Evolutionary conservation across 2,113 vertebrate species (phyloP).

Genomic region (Talpa occidentalis): DNA sequence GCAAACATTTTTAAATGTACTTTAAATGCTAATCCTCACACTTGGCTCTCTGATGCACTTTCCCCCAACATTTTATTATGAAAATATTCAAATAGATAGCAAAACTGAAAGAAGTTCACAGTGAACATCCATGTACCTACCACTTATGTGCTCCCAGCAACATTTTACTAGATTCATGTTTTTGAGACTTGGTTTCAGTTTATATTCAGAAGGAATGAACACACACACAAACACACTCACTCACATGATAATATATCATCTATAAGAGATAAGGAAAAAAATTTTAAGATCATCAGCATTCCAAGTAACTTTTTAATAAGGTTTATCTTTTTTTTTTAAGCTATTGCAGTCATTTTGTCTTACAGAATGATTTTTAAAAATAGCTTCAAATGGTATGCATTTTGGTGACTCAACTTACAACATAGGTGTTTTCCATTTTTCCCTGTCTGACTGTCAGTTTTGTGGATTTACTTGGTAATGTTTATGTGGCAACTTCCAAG

Average conservation of each 20-base stretch:
- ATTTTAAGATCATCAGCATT: conserved; percentile 15
- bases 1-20: conserved; percentile 61
- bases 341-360: not conserved
- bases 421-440: conserved; percentile 14
- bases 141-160: not conserved
- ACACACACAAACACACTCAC: not conserved
- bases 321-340: conserved; percentile 30
- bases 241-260: not conserved
- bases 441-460: not conserved
- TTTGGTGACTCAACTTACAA: conserved; percentile 2
- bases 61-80: not conserved
- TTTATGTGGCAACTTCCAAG: conserved; percentile 44
- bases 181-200: conserved; percentile 33
- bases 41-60: conserved; percentile 47
- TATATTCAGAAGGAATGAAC: not conserved
- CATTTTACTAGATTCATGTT: conserved; percentile 21
- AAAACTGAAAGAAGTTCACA: conserved; percentile 45
- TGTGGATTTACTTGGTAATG: conserved; percentile 30
- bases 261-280: conserved; percentile 20
- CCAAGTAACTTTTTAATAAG: conserved; percentile 33
- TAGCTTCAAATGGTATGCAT: conserved; percentile 23
- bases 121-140: not conserved
- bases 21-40: not conserved
- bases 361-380: conserved; percentile 36
- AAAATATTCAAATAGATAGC: conserved; percentile 16